Base-by-base conservation (phyloP, 2,797 vertebrate genomes). In the Pseudopleuronectes americanus region DNA sequence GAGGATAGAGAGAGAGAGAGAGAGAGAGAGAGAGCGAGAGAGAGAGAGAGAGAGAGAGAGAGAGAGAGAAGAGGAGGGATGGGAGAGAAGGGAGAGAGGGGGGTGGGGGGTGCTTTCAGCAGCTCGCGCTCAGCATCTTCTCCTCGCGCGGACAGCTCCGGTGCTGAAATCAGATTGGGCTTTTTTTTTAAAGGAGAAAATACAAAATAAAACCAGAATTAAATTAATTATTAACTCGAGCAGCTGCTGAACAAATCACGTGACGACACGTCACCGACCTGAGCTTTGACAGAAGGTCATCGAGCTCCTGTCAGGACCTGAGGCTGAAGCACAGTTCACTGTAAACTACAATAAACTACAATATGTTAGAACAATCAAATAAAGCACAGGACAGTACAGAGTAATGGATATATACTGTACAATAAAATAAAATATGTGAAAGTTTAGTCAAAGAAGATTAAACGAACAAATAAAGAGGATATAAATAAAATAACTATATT, bases 121-220 rank as follows among this genome's bases (percentile, higher is more conserved):
- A 83, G 89, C 90, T 77, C 85, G 74, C 84, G 83, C 89, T 74
- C 80, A 87, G 90, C 91, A 89, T 90, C 90, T 60, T 82, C 83
- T 61, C 65, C 78, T 84, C 84, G 79, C 4, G 13, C 41, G 85
- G 84, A 88, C 88, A 87, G 88, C 84, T 88, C 90, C 83, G 71
- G 83, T 85, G 79, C 87, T 90, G 87, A 86, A 84, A 79, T 38
- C 64, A 2, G 26, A 56, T 12, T 36, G 33, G 26, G 26, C 2
- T 24, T 33, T 12, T 36, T 36, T 36, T 36, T 4, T 12, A 38
- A 10, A 12, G 9, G 36, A 38, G 12, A 38, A 38, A 33, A 9
- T 13, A 13, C 0, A 38, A 38, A 13, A 13, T 13, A 38, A 38
- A 38, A 63, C 8, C 4, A 49, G 21, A 55, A 38, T 36, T 9